Percentiles rank a stretch among this genome's conserved stretches.
Evolutionary conservation across 2,113 vertebrate genomes (phyloP).

Genomic region (Neomonachus schauinslandi): DNA sequence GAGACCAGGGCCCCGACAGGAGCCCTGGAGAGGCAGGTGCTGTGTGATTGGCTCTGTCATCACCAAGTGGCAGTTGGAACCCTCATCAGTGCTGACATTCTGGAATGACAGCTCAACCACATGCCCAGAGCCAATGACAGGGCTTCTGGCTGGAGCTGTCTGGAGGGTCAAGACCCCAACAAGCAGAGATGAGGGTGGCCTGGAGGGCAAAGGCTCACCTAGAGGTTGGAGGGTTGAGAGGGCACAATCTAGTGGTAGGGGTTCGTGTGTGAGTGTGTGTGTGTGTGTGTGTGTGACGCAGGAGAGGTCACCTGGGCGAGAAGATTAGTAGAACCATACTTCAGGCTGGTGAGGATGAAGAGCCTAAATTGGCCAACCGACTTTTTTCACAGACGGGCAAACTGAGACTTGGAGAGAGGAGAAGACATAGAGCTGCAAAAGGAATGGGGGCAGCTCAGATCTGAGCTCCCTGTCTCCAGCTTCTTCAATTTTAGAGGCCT

Average conservation of each 20-base stretch:
- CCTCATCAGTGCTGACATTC: too few relatives aligned
- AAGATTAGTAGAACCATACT: neutral
- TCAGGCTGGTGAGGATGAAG: neutral
- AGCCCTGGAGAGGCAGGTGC: neutral
- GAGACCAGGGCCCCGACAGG: neutral
- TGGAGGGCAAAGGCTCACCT: neutral
- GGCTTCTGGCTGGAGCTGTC: neutral
- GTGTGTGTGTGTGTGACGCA: neutral
- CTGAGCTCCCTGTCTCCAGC: neutral
- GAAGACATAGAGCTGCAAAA: neutral
- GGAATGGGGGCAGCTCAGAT: neutral
- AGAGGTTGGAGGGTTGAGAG: neutral
- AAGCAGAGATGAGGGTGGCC: neutral
- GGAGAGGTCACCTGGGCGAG: neutral
- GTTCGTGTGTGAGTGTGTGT: neutral
- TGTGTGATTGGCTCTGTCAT: neutral
- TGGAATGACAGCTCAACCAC: neutral
- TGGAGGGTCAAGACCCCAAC: neutral
- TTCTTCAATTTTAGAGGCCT: neutral
- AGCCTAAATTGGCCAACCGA: neutral
- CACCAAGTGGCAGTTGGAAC: neutral
- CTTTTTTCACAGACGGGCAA: neutral
- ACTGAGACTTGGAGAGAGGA: neutral
- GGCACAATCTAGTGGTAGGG: neutral
- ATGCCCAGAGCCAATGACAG: neutral